Evolutionary conservation across 2,888 invertebrate genomes (phyloP).

Genomic region (Mechanitis mazaeus): DNA sequence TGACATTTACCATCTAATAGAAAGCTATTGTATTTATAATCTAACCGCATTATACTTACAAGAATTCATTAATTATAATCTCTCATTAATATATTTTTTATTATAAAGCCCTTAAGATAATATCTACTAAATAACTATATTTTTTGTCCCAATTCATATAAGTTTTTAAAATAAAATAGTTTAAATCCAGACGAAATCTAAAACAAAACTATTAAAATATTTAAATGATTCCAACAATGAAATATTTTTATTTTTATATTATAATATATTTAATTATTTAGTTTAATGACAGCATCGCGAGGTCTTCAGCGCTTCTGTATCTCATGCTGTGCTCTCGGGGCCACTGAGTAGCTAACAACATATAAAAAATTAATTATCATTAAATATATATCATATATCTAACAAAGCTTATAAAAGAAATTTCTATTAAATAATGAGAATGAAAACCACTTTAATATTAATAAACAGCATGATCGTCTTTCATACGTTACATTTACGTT

Average conservation of each 20-base stretch:
- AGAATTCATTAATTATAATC: constrained; percentile 8
- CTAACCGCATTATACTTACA: constrained; percentile 9
- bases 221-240: too few species aligned
- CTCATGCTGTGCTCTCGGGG: constrained; percentile 70
- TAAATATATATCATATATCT: constrained; percentile 13
- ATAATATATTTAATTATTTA: constrained; percentile 17
- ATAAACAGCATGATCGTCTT: too few species aligned
- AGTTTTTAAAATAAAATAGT: neutral
- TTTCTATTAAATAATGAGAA: too few species aligned
- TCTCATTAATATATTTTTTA: neutral
- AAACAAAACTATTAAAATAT: too few species aligned
- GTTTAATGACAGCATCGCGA: constrained; percentile 51
- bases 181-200: neutral
- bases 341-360: constrained; percentile 69
- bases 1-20: constrained; percentile 40
- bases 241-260: constrained; percentile 1
- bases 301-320: constrained; percentile 67
- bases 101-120: neutral
- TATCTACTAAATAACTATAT: neutral
- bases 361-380: constrained; percentile 17
- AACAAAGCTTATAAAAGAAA: too few species aligned
- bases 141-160: constrained; percentile 1
- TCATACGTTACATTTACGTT: too few species aligned
- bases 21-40: constrained; percentile 22
- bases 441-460: too few species aligned